A percentile compares a stretch with the other conserved stretches of the same genome.
These are phyloP conservation scores for Homalodisca vitripennis DNA, from an alignment of 1,140 invertebrate genomes.

Conservation along the genomic window DNA sequence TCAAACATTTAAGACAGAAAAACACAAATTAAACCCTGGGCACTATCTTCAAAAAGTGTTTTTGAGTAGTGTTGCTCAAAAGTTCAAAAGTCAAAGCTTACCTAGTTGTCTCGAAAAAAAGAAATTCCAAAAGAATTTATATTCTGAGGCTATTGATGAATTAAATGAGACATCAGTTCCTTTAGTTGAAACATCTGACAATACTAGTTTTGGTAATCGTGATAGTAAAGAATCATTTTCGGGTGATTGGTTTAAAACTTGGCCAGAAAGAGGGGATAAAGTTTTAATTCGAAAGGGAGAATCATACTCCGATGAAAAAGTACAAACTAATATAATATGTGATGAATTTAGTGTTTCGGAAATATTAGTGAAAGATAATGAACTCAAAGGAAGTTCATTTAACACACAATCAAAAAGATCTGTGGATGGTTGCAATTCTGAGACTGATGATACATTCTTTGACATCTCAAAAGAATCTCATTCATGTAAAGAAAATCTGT, in stretches of 20 bases:
- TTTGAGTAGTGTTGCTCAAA: constrained; percentile 34
- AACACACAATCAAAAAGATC: not conserved
- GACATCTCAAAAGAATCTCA: not conserved
- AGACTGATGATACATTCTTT: not conserved
- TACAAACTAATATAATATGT: not conserved
- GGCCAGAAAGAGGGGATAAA: constrained; percentile 45
- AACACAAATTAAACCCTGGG: constrained; percentile 36
- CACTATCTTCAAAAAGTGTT: constrained; percentile 42
- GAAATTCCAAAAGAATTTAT: constrained; percentile 3
- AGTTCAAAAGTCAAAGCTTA: constrained; percentile 41
- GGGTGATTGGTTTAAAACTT: constrained; percentile 44
- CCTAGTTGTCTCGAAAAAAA: constrained; percentile 38
- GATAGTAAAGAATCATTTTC: constrained; percentile 26
- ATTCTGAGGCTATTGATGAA: constrained; percentile 15
- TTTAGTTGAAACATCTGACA: not conserved
- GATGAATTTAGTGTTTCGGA: not conserved
- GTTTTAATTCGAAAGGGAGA: not conserved
- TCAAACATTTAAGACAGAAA: constrained; percentile 30
- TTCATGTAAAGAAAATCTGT: not conserved
- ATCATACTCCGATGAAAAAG: not conserved
- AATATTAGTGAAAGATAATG: not conserved
- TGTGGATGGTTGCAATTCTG: not conserved
- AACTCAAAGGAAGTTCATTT: not conserved
- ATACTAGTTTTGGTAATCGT: not conserved
- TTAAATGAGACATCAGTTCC: not conserved